Evolutionary conservation across 2,888 invertebrate genomes (phyloP).

Genomic region (Danaus chrysippus): DNA sequence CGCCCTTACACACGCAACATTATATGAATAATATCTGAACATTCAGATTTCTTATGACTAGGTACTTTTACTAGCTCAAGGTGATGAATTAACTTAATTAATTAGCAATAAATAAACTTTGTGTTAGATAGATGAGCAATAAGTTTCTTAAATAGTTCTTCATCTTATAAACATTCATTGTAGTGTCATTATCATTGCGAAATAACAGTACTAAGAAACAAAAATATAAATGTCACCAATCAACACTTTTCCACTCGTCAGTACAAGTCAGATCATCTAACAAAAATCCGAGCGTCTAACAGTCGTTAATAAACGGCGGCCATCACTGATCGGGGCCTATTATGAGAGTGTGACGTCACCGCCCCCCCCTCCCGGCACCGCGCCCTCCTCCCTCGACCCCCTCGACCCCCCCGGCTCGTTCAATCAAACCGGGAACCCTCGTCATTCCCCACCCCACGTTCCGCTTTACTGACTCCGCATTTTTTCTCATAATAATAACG

Average conservation of each 20-base stretch:
- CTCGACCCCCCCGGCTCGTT: slow-evolving; percentile 76
- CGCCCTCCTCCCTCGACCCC: slow-evolving; percentile 75
- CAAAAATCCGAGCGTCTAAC: slow-evolving; percentile 61
- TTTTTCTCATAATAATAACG: slow-evolving; percentile 79
- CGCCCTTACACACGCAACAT: slow-evolving; percentile 64
- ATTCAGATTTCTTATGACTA: slow-evolving; percentile 6
- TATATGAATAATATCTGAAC: slow-evolving; percentile 28
- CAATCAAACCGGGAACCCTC: slow-evolving; percentile 78
- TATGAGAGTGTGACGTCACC: slow-evolving; percentile 78
- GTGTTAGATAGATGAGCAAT: not conserved
- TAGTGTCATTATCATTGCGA: too few relatives aligned
- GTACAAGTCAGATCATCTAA: slow-evolving; percentile 39
- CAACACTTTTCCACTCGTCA: slow-evolving; percentile 13
- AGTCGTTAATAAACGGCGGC: slow-evolving; percentile 75
- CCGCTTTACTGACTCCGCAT: slow-evolving; percentile 77
- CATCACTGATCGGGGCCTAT: slow-evolving; percentile 78
- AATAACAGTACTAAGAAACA: too few relatives aligned
- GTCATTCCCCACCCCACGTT: slow-evolving; percentile 77
- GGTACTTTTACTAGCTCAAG: slow-evolving; percentile 5
- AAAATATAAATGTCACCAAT: not conserved
- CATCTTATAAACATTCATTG: not conserved
- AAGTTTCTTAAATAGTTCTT: not conserved
- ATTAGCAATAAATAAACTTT: too few relatives aligned
- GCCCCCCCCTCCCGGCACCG: slow-evolving; percentile 65
- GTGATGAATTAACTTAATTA: slow-evolving; percentile 7